Evolutionary conservation across 2,113 vertebrate genomes (phyloP).

Genomic region (Machaerirhynchus nigripectus): DNA sequence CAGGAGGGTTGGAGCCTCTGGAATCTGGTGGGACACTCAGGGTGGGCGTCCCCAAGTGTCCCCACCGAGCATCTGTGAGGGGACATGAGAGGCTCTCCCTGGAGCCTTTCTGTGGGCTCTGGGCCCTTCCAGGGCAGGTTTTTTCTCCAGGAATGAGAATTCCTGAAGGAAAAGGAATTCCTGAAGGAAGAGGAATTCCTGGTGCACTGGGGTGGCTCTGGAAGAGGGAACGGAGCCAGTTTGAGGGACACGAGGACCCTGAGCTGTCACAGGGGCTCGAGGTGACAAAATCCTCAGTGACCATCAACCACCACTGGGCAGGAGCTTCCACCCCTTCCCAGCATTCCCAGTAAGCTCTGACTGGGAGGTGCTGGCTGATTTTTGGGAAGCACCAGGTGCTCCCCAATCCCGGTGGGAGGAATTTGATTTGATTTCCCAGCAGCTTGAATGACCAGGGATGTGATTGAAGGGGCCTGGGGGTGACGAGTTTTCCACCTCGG

Average conservation of each 20-base stretch:
- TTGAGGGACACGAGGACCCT: neutral
- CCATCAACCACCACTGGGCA: fast-evolving
- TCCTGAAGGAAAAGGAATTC: neutral
- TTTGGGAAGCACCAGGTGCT: neutral
- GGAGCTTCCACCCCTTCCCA: neutral
- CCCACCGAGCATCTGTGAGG: fast-evolving
- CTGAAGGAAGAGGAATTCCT: neutral
- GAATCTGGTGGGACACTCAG: fast-evolving
- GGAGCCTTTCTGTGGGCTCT: fast-evolving
- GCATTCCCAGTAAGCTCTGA: neutral
- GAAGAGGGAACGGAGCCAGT: fast-evolving
- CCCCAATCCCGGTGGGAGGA: neutral
- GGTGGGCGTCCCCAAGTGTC: neutral
- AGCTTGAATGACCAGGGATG: neutral
- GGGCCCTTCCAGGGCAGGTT: neutral
- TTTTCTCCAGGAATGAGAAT: neutral
- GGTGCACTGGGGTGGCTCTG: neutral
- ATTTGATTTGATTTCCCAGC: neutral
- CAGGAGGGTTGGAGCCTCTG: neutral
- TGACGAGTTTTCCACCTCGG: fast-evolving
- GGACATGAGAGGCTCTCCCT: neutral
- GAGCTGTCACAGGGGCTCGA: fast-evolving
- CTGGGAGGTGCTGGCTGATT: neutral
- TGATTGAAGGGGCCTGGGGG: neutral
- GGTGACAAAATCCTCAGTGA: fast-evolving